phyloP scores from a whole-genome alignment of 2,113 vertebrate genomes.

The Platysternon megacephalum region DNA sequence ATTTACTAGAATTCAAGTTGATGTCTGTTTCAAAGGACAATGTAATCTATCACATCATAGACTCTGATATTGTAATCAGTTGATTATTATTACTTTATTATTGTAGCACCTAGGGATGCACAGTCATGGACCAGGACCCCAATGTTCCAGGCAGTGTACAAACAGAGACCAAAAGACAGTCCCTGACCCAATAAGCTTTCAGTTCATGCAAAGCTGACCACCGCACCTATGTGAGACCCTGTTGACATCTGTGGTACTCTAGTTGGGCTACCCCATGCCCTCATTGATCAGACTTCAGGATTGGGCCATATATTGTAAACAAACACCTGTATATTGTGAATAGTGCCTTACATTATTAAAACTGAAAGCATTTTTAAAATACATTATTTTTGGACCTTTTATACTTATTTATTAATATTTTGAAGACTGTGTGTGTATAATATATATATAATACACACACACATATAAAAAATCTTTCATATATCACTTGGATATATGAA shows the following conservation, averaged over 20 bases:
- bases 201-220: neutral
- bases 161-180: neutral
- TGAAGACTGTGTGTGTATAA: neutral
- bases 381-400: neutral
- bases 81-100: neutral
- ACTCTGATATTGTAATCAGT: neutral
- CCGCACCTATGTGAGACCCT: neutral
- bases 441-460: neutral
- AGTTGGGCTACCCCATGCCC: neutral
- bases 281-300: neutral
- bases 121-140: neutral
- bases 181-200: neutral
- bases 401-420: neutral
- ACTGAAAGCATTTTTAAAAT: neutral
- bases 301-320: neutral
- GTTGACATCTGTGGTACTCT: neutral
- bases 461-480: neutral
- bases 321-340: neutral
- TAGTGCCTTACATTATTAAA: neutral
- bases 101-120: neutral
- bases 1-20: neutral
- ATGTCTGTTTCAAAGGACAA: neutral
- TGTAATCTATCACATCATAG: neutral
- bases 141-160: fast-evolving
- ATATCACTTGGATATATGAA: neutral